Evolutionary conservation across 1,140 invertebrate genomes (phyloP), one percentile per base, ranked within the genome.

Genomic region (Drosophila triauraria): DNA sequence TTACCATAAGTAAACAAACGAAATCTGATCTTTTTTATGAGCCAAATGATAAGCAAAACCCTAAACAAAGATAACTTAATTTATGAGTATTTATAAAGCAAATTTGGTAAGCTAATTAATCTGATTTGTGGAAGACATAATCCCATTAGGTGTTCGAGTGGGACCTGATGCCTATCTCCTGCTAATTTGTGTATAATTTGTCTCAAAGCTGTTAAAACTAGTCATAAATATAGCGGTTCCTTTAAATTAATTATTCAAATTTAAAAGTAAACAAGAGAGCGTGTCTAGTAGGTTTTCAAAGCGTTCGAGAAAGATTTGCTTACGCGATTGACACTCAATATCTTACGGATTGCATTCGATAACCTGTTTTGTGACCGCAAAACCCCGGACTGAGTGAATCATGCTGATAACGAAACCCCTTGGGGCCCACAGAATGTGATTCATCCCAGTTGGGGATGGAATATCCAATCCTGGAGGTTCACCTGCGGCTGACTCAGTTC

Each of bases 321-420:
- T 50, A 53, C 59, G 59, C 47, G 71, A 63, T 50, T 75, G 61
- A 30, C 38, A 65, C 30, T 58, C 25, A 53, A 75, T 38, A 50
- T 32, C 60, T 50, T 40, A 60, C 40, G 38, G 38, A 51, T 74
- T 76, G 75, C 75, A 61, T 59, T 54, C 13, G 10, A 57, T 69
- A 77, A 77, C 75, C 75, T 51, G 75, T 78, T 77, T 75, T 17
- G 27, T 48, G 40, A 58, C 50, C 30, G 32, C 71, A 61, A 77
- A 77, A n/a, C 63, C 30, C 48, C 62, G 35, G 20, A 51, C 40
- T 27, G 74, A 17, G 56, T 78, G 75, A 78, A 69, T 78, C 75
- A 76, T 12, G 7, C 9, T 50, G 70, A 75, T 63, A 75, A 63
- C 58, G 23, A 71, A 58, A 61, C 53, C 54, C 71, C 67, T 32